phyloP scores from a whole-genome alignment of 2,113 vertebrate genomes.

The Cnemophilus loriae region DNA sequence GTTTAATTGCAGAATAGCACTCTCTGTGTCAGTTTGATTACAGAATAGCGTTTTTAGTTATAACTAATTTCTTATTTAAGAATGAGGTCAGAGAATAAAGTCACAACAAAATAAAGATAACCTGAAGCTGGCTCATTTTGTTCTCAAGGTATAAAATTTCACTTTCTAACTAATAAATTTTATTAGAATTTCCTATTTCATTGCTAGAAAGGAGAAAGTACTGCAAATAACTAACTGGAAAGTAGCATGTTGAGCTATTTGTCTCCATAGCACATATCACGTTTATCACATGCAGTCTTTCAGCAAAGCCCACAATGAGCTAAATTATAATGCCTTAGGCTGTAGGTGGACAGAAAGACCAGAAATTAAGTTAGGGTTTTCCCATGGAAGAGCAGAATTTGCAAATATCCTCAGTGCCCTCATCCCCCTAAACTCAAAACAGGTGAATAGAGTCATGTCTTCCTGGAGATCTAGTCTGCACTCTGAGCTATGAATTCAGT shows the following conservation, averaged over 20 bases:
- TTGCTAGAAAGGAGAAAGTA: background rate
- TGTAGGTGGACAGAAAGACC: background rate
- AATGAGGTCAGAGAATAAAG: background rate
- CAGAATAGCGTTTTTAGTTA: background rate
- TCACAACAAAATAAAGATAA: background rate
- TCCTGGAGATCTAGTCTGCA: background rate
- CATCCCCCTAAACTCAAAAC: background rate
- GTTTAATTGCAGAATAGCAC: too few species aligned
- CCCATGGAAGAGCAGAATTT: background rate
- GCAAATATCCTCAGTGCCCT: background rate
- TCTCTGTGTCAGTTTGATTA: background rate
- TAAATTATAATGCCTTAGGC: accelerated
- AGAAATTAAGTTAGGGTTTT: background rate
- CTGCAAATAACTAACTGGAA: background rate
- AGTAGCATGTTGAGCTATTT: background rate
- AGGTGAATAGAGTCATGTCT: background rate
- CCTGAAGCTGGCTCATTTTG: background rate
- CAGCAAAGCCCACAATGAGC: background rate
- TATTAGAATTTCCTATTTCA: background rate
- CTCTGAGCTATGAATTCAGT: background rate
- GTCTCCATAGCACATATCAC: background rate
- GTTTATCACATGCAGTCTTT: background rate
- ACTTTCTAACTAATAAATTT: background rate
- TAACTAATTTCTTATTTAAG: background rate
- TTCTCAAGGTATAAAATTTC: background rate